These are phyloP conservation scores for Homarus gammarus DNA, from an alignment of 2,888 invertebrate genomes.

Conservation along the genomic window DNA sequence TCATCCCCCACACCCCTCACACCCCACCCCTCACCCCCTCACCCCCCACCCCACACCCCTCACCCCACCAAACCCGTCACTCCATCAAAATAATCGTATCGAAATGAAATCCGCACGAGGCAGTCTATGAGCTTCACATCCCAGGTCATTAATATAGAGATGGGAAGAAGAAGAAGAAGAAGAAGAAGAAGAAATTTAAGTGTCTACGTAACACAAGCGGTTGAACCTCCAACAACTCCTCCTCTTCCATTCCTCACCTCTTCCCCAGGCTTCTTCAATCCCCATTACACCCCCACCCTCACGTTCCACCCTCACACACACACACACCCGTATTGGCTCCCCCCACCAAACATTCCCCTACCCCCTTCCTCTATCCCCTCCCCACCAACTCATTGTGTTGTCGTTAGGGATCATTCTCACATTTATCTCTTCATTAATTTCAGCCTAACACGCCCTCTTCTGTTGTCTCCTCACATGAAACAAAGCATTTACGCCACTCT, in stretches of 20 bases:
- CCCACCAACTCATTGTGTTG: constrained; percentile 23
- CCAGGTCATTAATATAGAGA: not conserved
- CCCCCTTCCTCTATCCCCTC: not conserved
- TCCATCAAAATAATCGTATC: no score
- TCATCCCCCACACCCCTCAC: no score
- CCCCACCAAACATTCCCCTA: not conserved
- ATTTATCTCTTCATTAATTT: constrained; percentile 41
- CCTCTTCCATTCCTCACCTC: no score
- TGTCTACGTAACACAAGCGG: no score
- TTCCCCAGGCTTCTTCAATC: not conserved
- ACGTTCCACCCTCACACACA: not conserved
- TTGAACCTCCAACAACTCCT: no score
- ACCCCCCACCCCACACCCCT: constrained; percentile 7
- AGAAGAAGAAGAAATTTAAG: no score
- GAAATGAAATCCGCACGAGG: no score
- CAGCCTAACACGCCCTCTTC: not conserved
- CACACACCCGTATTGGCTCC: constrained; percentile 5
- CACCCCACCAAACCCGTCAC: no score
- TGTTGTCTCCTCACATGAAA: not conserved
- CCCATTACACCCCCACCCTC: not conserved
- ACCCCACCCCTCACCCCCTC: not conserved
- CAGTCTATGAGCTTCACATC: not conserved
- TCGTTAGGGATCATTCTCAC: constrained; percentile 50
- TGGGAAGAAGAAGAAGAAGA: no score
- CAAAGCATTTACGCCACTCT: not conserved